Evolutionary conservation across 2,797 vertebrate genomes (phyloP).

Genomic region (Calcarius lapponicus): DNA sequence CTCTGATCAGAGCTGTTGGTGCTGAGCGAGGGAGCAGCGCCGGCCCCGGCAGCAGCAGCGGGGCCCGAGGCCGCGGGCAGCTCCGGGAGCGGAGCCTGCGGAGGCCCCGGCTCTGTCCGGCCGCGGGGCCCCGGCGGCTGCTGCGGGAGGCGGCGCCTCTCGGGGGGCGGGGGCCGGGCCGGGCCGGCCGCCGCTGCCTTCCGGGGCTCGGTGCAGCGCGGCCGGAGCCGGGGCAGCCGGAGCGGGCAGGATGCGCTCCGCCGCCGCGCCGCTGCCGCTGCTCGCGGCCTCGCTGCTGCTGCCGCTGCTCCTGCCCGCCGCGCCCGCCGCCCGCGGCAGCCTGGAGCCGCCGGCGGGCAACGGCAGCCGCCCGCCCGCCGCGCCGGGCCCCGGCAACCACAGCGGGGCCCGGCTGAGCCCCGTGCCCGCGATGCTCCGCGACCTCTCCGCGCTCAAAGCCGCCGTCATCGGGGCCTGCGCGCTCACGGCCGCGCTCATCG

Average conservation of each 20-base stretch:
- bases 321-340: background rate
- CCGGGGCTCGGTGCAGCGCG: background rate
- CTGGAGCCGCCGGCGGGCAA: background rate
- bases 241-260: background rate
- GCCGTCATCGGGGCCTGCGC: slow-evolving; percentile 86
- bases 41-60: no score
- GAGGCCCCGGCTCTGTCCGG: background rate
- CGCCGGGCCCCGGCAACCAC: background rate
- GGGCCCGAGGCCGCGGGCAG: background rate
- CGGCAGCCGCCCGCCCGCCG: background rate
- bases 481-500: slow-evolving; percentile 84
- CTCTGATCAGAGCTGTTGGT: background rate
- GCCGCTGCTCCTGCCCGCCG: background rate
- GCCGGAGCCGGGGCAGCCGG: background rate
- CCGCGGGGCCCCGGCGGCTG: background rate
- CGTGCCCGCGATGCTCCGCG: slow-evolving; percentile 80
- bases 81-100: background rate
- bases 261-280: background rate
- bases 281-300: background rate
- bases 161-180: background rate
- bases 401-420: slow-evolving; percentile 62
- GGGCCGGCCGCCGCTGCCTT: background rate
- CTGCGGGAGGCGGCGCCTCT: background rate
- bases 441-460: slow-evolving; percentile 89
- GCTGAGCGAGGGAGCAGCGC: background rate